A percentile compares a stretch with the other conserved stretches of the same genome.
Evolutionary conservation across 2,797 vertebrate genomes (phyloP).

Genomic region (Coluber constrictor): DNA sequence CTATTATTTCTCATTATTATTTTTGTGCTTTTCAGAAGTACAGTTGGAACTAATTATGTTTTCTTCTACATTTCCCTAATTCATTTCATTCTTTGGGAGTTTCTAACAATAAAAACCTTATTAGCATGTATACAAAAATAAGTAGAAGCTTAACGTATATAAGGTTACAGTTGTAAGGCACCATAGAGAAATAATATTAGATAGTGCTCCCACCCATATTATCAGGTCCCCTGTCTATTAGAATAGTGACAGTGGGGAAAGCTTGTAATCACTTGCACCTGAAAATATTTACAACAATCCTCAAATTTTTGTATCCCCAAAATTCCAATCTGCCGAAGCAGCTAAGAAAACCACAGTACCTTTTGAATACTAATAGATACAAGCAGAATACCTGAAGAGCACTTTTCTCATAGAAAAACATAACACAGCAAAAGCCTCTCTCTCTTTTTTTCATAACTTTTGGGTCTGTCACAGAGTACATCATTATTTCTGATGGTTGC

Average conservation of each 20-base stretch:
- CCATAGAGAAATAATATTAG: not conserved
- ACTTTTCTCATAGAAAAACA: not conserved
- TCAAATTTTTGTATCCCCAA: not conserved
- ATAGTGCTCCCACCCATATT: not conserved
- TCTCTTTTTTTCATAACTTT: not conserved
- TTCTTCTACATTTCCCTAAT: not conserved
- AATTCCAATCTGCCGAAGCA: not conserved
- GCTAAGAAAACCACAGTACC: not conserved
- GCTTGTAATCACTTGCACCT: not conserved
- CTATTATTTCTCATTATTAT: slow-evolving; percentile 24
- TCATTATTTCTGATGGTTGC: not conserved
- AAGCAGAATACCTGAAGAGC: not conserved
- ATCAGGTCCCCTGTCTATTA: not conserved
- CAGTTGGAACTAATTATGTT: not conserved
- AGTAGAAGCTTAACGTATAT: not conserved
- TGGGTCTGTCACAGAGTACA: not conserved
- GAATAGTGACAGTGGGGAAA: not conserved
- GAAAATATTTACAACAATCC: not conserved
- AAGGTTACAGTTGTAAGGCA: not conserved
- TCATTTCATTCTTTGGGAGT: not conserved
- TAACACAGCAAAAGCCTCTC: not conserved
- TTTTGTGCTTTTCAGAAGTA: slow-evolving; percentile 3
- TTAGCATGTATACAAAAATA: not conserved
- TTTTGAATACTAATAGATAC: not conserved
- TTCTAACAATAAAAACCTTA: not conserved